Evolutionary conservation across 2,797 vertebrate genomes (phyloP).

Genomic region (Lithobates pipiens): DNA sequence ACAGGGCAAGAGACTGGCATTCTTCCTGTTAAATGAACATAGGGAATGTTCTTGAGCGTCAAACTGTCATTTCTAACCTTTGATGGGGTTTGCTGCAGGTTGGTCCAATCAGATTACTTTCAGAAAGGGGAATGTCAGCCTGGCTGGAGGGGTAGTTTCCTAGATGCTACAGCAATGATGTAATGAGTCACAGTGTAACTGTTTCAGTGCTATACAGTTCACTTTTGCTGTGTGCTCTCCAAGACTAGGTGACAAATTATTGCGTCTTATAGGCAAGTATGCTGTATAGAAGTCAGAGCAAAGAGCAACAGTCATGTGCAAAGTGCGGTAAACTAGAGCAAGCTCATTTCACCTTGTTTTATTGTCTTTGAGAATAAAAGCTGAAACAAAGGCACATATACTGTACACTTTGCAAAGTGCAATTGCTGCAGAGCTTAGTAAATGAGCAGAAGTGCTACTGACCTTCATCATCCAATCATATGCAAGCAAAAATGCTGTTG

Average conservation of each 20-base stretch:
- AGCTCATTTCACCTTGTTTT: background rate
- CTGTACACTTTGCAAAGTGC: no score
- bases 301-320: background rate
- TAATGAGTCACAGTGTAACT: conserved; percentile 55
- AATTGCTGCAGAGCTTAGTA: no score
- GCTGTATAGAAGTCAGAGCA: background rate
- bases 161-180: conserved; percentile 54
- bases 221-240: background rate
- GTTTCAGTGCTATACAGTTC: conserved; percentile 17
- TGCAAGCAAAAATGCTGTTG: no score
- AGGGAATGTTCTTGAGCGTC: background rate
- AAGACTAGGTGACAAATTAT: background rate
- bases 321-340: background rate
- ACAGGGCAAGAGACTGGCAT: background rate
- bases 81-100: conserved; percentile 29
- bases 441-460: no score
- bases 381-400: no score
- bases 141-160: conserved; percentile 30
- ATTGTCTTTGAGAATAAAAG: background rate
- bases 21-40: background rate
- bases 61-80: background rate
- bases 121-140: conserved; percentile 35
- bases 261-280: background rate
- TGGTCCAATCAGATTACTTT: conserved; percentile 43
- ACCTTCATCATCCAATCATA: no score